phyloP scores from a whole-genome alignment of 2,888 invertebrate species.

The Agrochola circellaris region DNA sequence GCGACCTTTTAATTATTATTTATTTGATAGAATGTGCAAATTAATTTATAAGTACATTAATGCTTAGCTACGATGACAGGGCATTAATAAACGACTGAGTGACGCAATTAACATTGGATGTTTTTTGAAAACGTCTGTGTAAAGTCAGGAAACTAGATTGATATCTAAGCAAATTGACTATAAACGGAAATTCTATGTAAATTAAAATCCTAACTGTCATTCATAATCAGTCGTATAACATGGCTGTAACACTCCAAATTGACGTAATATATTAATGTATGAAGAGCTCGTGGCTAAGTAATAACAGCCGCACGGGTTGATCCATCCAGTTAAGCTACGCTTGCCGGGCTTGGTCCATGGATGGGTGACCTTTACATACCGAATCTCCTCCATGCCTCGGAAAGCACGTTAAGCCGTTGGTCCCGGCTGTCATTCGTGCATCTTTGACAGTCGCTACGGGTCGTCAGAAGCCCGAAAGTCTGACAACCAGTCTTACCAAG shows the following conservation, averaged over 20 bases:
- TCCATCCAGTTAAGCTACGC: too few species aligned
- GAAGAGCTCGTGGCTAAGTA: too few species aligned
- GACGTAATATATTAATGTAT: background rate
- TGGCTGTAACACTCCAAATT: background rate
- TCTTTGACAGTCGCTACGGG: too few species aligned
- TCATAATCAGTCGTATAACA: background rate
- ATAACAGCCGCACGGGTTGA: too few species aligned
- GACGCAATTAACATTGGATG: constrained; percentile 5
- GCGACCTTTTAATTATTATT: background rate
- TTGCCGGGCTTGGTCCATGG: too few species aligned
- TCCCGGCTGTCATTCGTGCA: too few species aligned
- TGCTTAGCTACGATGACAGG: constrained; percentile 16
- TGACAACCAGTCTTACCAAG: too few species aligned
- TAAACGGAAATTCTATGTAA: background rate
- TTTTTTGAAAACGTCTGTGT: background rate
- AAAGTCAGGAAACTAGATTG: background rate
- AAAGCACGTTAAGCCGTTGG: too few species aligned
- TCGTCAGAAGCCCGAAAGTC: too few species aligned
- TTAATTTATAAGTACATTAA: background rate
- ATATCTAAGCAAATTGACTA: background rate
- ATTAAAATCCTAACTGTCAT: background rate
- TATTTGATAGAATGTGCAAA: background rate
- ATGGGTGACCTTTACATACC: too few species aligned
- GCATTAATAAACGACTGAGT: constrained; percentile 9
- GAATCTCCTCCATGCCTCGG: too few species aligned